phyloP scores from a whole-genome alignment of 2,888 invertebrate genomes.

The Oscheius onirici region DNA sequence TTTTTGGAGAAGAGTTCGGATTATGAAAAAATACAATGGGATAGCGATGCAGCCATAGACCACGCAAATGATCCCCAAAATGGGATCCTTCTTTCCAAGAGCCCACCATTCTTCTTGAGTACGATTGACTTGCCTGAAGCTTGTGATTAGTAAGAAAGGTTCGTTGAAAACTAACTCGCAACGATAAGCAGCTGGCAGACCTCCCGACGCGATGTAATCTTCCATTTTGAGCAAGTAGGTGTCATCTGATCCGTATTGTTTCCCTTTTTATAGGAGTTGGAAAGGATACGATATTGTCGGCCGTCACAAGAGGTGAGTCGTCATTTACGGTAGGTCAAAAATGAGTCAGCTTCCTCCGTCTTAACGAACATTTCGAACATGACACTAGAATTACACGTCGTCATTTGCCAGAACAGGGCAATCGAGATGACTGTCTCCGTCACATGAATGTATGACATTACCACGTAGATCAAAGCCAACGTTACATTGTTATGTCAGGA shows the following conservation, averaged over 20 bases:
- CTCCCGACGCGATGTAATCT: constrained; percentile 13
- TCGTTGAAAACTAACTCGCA: constrained; percentile 7
- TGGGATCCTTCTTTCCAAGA: constrained; percentile 1
- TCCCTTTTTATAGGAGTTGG: too few relatives aligned
- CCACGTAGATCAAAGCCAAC: constrained; percentile 10
- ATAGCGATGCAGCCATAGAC: constrained; percentile 2
- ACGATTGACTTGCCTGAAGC: neutral
- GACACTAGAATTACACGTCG: constrained; percentile 7
- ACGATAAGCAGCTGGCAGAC: constrained; percentile 4
- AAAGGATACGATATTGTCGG: too few relatives aligned
- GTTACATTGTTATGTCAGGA: constrained; percentile 6
- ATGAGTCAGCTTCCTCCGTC: too few relatives aligned
- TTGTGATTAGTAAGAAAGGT: neutral
- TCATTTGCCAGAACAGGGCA: constrained; percentile 18
- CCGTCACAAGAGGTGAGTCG: too few relatives aligned
- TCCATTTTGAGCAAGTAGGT: neutral
- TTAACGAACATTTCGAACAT: neutral
- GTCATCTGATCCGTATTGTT: too few relatives aligned
- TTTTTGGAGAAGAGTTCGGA: constrained; percentile 10
- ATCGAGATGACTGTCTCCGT: constrained; percentile 4
- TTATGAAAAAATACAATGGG: neutral
- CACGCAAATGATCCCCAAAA: constrained; percentile 14
- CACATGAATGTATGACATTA: constrained; percentile 9
- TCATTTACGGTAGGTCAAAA: too few relatives aligned
- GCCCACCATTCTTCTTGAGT: constrained; percentile 23